These are phyloP conservation scores for Orthosia gothica DNA, from an alignment of 2,888 invertebrate species.

Conservation along the genomic window DNA sequence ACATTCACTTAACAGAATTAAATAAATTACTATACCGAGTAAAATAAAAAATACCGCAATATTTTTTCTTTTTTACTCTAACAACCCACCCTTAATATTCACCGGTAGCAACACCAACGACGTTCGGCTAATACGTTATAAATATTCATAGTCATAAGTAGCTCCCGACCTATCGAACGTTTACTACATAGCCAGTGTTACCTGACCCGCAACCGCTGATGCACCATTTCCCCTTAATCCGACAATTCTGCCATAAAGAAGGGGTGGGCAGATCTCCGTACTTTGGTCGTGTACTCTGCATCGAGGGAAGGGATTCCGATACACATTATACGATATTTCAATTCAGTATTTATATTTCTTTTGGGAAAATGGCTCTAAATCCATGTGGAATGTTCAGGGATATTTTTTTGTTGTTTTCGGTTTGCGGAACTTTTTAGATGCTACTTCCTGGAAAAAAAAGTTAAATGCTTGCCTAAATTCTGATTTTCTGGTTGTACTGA, in stretches of 20 bases:
- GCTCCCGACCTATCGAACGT: conserved; percentile 87
- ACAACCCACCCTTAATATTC: conserved; percentile 77
- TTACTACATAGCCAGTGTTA: conserved; percentile 77
- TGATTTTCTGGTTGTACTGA: not conserved
- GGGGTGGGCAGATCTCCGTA: conserved; percentile 67
- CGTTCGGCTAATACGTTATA: conserved; percentile 89
- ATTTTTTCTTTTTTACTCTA: conserved; percentile 39
- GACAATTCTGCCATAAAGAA: conserved; percentile 26
- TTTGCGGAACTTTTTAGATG: not conserved
- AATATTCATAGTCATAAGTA: conserved; percentile 91
- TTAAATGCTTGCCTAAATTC: not conserved
- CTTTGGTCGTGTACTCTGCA: conserved; percentile 77
- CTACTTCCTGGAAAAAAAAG: not conserved
- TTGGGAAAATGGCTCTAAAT: conserved; percentile 78
- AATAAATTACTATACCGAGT: conserved; percentile 11
- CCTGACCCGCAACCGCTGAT: conserved; percentile 66
- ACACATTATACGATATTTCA: conserved; percentile 89
- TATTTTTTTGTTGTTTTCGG: conserved; percentile 66
- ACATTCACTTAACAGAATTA: not conserved
- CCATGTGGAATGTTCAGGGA: conserved; percentile 74
- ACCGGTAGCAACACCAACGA: conserved; percentile 81
- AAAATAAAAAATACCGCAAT: conserved; percentile 20
- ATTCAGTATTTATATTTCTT: conserved; percentile 89
- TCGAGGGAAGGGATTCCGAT: conserved; percentile 84
- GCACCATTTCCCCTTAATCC: conserved; percentile 45